Percentiles rank a stretch among this genome's conserved stretches.
Conservation (phyloP, 2,888 invertebrate genomes). For the Leptopilina drosophilae region DNA sequence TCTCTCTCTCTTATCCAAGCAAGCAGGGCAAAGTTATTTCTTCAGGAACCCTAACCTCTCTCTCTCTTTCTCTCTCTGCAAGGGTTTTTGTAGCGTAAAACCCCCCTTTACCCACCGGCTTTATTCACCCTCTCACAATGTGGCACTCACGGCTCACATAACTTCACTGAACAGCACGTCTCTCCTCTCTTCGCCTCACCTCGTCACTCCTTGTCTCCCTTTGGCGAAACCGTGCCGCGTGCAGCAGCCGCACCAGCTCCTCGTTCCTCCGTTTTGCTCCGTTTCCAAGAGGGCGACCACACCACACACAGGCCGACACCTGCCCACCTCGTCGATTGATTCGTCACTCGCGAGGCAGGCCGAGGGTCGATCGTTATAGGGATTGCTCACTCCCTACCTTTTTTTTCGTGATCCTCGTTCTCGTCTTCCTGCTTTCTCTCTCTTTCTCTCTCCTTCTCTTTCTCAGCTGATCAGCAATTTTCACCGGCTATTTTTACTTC, state of each 20-base stretch:
- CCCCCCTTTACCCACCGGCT: slow-evolving; percentile 12
- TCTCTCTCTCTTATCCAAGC: neutral
- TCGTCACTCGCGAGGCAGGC: slow-evolving; percentile 42
- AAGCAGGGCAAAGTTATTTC: too few species aligned
- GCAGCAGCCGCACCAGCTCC: slow-evolving; percentile 31
- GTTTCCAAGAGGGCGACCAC: slow-evolving; percentile 37
- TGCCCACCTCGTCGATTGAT: slow-evolving; percentile 49
- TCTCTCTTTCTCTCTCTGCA: too few species aligned
- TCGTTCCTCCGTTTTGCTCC: slow-evolving; percentile 1
- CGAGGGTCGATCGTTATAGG: slow-evolving; percentile 30
- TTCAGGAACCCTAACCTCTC: too few species aligned
- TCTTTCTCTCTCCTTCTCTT: too few species aligned
- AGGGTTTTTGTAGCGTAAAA: neutral
- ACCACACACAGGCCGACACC: slow-evolving; percentile 39
- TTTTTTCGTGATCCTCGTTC: neutral
- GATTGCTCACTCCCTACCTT: slow-evolving; percentile 27
- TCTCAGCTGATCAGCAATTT: slow-evolving; percentile 15
- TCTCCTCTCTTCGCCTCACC: slow-evolving; percentile 13
- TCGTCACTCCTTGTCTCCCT: slow-evolving; percentile 29
- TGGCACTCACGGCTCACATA: slow-evolving; percentile 47
- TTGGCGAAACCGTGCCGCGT: slow-evolving; percentile 40
- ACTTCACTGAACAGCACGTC: slow-evolving; percentile 47
- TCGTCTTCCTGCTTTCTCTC: neutral
- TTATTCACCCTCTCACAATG: slow-evolving; percentile 16
- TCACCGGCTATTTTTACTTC: slow-evolving; percentile 4